These are phyloP conservation scores for Erpornis zantholeuca DNA, from an alignment of 2,113 vertebrate species.

Conservation along the genomic window DNA sequence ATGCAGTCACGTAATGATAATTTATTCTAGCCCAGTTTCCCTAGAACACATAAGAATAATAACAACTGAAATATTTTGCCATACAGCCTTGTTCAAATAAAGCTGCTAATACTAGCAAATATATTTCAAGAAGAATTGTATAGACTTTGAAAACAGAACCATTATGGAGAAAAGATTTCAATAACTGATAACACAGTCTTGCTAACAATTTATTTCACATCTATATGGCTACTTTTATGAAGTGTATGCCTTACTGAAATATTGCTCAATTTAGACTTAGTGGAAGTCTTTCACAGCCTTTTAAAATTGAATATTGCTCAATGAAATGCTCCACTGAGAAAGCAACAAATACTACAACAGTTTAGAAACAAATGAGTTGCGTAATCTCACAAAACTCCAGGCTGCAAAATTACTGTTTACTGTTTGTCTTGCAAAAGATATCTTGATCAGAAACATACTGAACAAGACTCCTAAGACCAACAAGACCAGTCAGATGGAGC, in stretches of 20 bases:
- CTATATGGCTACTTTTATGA: not conserved
- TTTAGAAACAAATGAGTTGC: not conserved
- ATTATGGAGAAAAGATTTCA: not conserved
- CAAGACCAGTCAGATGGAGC: not conserved
- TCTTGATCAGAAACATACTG: not conserved
- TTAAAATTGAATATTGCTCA: not conserved
- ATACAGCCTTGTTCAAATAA: not conserved
- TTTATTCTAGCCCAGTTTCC: not conserved
- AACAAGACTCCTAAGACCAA: not conserved
- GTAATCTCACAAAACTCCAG: not conserved
- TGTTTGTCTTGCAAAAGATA: not conserved
- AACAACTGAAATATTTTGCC: not conserved
- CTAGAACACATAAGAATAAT: not conserved
- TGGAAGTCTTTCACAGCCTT: not conserved
- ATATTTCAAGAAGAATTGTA: not conserved
- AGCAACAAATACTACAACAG: not conserved
- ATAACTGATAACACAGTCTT: not conserved
- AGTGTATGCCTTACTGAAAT: not conserved
- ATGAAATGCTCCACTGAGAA: not conserved
- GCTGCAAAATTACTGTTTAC: not conserved
- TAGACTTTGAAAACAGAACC: not conserved
- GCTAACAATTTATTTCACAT: not conserved
- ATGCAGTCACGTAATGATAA: not conserved
- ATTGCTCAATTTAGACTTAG: not conserved
- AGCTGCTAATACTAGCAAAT: not conserved